Percentiles rank a stretch among this genome's conserved stretches.
Conservation (phyloP, 2,113 vertebrate species). For the Sphaerodactylus townsendi region DNA sequence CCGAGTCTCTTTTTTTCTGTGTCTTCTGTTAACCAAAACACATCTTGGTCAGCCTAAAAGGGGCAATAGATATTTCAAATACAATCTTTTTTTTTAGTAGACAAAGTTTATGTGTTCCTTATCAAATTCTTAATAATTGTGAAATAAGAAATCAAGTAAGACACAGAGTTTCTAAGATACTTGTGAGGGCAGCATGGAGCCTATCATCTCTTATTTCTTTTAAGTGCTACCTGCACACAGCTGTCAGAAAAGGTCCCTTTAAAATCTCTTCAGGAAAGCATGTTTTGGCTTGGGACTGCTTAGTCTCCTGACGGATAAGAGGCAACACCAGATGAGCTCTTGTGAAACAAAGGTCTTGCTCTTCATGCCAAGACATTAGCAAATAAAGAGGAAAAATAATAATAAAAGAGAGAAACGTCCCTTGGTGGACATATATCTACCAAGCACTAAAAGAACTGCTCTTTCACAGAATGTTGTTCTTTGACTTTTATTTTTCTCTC, state of each 20-base stretch:
- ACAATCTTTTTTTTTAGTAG: too few relatives aligned
- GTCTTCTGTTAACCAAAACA: too few relatives aligned
- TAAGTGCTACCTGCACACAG: background rate
- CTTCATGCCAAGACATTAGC: constrained; percentile 25
- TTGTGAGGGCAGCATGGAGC: too few relatives aligned
- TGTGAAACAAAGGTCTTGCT: background rate
- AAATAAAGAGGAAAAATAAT: constrained; percentile 15
- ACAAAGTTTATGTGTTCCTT: background rate
- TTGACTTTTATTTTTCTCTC: background rate
- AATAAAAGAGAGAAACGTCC: constrained; percentile 11
- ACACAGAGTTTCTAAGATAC: background rate
- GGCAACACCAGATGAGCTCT: background rate
- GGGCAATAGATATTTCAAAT: too few relatives aligned
- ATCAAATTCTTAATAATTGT: background rate
- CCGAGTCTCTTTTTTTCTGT: too few relatives aligned
- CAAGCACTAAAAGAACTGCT: constrained; percentile 31
- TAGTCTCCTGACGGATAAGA: background rate
- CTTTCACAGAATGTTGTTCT: constrained; percentile 1
- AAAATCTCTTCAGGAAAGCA: background rate
- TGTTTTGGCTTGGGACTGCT: background rate
- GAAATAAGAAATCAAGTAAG: background rate
- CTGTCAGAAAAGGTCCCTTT: background rate
- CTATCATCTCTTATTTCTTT: background rate
- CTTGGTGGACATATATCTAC: background rate
- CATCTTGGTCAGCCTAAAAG: too few relatives aligned